Evolutionary conservation across 2,888 invertebrate species (phyloP).

Genomic region (Chrysolina americana): DNA sequence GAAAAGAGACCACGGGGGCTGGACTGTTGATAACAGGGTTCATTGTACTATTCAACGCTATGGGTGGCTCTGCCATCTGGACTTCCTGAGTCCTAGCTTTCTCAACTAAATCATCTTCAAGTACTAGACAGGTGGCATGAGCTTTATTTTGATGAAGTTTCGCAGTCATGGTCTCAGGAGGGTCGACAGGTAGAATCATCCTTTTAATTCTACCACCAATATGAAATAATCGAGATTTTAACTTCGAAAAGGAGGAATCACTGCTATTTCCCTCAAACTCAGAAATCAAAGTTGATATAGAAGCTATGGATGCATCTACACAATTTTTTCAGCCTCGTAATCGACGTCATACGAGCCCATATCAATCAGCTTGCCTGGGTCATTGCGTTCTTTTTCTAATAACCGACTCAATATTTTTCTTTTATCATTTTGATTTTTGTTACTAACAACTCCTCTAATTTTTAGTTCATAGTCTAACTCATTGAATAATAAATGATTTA

Average conservation of each 20-base stretch:
- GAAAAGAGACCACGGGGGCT: neutral
- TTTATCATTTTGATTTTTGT: constrained; percentile 24
- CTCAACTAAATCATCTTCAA: neutral
- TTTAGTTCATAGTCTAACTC: constrained; percentile 20
- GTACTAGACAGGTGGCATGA: constrained; percentile 3
- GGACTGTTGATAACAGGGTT: constrained; percentile 8
- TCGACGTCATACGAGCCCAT: neutral
- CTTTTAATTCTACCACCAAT: constrained; percentile 1
- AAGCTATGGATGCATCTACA: neutral
- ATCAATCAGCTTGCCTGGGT: constrained; percentile 9
- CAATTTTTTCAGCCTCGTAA: constrained; percentile 12
- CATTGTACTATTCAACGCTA: neutral
- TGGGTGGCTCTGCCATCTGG: too few species aligned
- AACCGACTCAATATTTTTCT: constrained; percentile 19
- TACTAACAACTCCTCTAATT: constrained; percentile 2
- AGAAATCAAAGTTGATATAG: too few species aligned
- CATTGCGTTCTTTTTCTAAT: neutral
- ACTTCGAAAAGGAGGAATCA: neutral
- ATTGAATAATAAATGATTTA: constrained; percentile 2
- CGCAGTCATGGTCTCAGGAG: neutral
- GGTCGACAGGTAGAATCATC: neutral
- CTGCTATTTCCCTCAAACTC: constrained; percentile 3
- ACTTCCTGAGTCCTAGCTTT: neutral
- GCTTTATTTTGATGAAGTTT: constrained; percentile 3
- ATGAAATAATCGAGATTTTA: constrained; percentile 12